Percentiles rank a stretch among this genome's conserved stretches.
Conservation (phyloP, 1,140 invertebrate genomes). For the Lepidostoma basale region DNA sequence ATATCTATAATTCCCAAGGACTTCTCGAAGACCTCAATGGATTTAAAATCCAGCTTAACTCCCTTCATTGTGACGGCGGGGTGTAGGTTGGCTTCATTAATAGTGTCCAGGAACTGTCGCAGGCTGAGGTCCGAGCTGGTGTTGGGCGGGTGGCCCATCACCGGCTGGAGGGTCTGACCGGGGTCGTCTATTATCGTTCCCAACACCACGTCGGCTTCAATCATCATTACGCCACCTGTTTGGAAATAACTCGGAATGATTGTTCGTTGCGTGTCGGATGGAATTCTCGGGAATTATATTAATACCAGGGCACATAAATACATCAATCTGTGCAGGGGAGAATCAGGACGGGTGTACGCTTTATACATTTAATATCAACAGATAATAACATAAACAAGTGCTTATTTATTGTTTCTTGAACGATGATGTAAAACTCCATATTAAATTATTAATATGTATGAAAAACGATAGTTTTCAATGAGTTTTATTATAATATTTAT, state of each 20-base stretch:
- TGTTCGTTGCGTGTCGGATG: conserved; percentile 2
- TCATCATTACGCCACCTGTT: conserved; percentile 74
- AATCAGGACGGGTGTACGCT: no score
- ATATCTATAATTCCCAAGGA: conserved; percentile 65
- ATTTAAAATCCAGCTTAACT: conserved; percentile 89
- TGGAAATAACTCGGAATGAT: conserved; percentile 36
- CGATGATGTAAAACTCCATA: no score
- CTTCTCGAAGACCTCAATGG: conserved; percentile 74
- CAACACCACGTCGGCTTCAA: conserved; percentile 87
- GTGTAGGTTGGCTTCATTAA: conserved; percentile 59
- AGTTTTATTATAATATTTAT: no score
- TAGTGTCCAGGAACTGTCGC: conserved; percentile 70
- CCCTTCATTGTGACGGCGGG: conserved; percentile 58
- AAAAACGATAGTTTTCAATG: no score
- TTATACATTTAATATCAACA: no score
- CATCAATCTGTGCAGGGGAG: no score
- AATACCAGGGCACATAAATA: no score
- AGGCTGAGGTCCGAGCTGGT: conserved; percentile 77
- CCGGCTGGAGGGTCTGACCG: conserved; percentile 62
- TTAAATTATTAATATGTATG: no score
- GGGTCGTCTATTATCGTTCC: conserved; percentile 63
- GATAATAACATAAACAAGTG: no score
- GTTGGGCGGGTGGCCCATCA: conserved; percentile 86
- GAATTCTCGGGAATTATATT: conserved; percentile 7
- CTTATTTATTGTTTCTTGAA: no score